phyloP scores from a whole-genome alignment of 2,888 invertebrate genomes.

The Vanessa cardui region DNA sequence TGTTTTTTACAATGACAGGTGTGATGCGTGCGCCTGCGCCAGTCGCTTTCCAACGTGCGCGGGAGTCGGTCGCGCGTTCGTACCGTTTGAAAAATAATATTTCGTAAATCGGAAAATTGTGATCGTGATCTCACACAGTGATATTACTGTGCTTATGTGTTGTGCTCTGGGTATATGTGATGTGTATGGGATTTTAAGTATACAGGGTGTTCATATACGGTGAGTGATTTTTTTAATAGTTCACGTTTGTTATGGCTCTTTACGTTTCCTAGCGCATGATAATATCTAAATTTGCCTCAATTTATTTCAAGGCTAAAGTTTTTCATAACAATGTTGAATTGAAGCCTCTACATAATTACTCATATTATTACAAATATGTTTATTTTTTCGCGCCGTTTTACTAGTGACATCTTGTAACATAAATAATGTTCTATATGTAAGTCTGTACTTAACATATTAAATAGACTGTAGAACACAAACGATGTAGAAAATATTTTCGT shows the following conservation, averaged over 20 bases:
- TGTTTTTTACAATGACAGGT: constrained; percentile 62
- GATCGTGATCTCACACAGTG: constrained; percentile 34
- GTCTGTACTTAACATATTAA: no score
- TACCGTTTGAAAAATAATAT: constrained; percentile 23
- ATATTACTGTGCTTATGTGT: constrained; percentile 33
- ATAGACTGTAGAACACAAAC: no score
- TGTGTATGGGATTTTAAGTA: constrained; percentile 33
- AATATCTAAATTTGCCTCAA: constrained; percentile 26
- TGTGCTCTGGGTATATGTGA: constrained; percentile 25
- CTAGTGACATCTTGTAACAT: background rate
- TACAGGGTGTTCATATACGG: constrained; percentile 53
- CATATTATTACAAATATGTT: background rate
- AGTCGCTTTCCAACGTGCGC: constrained; percentile 68
- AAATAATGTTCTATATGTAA: no score
- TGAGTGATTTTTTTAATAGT: constrained; percentile 52
- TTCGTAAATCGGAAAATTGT: constrained; percentile 41
- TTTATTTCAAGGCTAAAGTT: constrained; percentile 35
- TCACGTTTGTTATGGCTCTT: constrained; percentile 13
- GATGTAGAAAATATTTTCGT: no score
- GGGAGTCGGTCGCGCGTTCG: constrained; percentile 57
- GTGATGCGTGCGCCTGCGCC: constrained; percentile 47
- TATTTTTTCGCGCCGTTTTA: constrained; percentile 10
- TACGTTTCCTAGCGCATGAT: constrained; percentile 20
- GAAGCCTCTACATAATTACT: constrained; percentile 9
- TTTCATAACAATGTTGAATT: constrained; percentile 37